Base-by-base conservation (phyloP, 1,140 invertebrate genomes). In the Drosophila tsacasi region DNA sequence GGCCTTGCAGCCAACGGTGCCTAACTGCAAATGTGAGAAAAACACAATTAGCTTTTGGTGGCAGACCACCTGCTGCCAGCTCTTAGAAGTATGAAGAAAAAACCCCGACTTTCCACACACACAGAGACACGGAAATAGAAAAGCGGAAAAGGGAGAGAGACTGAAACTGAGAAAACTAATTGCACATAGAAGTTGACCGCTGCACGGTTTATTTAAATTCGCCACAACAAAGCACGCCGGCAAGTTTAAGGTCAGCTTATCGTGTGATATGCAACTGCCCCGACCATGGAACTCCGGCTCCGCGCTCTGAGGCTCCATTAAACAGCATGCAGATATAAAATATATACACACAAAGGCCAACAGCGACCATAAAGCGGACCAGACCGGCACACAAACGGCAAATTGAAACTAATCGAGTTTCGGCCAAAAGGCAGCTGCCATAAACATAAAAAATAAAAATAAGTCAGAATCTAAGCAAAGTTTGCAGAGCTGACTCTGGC, bases 41-140 rank as follows among this genome's bases (percentile, higher is more conserved):
- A 89, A 89, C 85, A 89, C 84, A 89, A 89, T 89, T 89, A 89
- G 84, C 84, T 90, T 89, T 90, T 89, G 84, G 84, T 81, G 85
- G 84, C 84, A 64, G 84, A 90, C 84, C 84, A 84, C 84, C 84
- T 85, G 84, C 84, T 90, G 84, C 82, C 64, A 65, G 64, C 83
- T 78, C 74, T 78, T 59, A 62, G 79, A 76, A 75, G 66, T 52
- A 73, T 42, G 42, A 58, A 54, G 15, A 39, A 78, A 74, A 66
- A 71, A 19, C 47, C 23, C 47, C 30, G 79, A 81, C 84, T 89
- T 84, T 89, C 81, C 87, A 89, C 68, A 37, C n/a, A 54, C 52
- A 21, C 13, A 17, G 7, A 35, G 3, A 37, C 19, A 23, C 52
- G 81, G 63, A 87, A 76, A 67, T 35, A 46, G 39, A 54, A 85